phyloP scores from a whole-genome alignment of 2,113 vertebrate species.

The Ifrita kowaldi region DNA sequence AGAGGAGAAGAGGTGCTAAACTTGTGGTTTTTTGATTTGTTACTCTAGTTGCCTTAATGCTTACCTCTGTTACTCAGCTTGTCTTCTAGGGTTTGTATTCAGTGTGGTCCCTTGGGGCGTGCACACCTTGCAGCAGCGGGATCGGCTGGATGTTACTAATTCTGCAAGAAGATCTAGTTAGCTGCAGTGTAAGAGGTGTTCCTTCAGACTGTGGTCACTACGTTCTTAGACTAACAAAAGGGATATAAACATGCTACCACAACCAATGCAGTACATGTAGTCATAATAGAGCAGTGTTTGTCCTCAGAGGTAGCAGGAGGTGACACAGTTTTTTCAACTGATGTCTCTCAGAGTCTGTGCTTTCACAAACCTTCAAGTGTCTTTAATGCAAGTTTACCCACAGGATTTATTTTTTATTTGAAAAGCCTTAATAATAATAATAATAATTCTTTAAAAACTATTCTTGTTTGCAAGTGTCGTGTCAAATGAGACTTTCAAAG shows the following conservation, averaged over 20 bases:
- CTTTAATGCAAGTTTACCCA: constrained; percentile 44
- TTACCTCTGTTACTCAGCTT: constrained; percentile 26
- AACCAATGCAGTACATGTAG: background rate
- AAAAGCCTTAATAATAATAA: constrained; percentile 72
- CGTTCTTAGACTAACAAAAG: background rate
- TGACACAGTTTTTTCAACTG: background rate
- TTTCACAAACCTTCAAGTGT: constrained; percentile 60
- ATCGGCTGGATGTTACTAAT: background rate
- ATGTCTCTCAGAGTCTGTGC: constrained; percentile 54
- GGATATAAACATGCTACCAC: background rate
- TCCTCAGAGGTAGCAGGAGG: background rate
- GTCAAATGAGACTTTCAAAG: background rate
- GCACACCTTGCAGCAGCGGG: background rate
- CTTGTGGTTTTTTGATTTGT: background rate
- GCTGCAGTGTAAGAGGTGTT: background rate
- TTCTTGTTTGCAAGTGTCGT: background rate
- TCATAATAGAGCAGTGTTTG: constrained; percentile 12
- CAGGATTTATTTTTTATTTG: constrained; percentile 25
- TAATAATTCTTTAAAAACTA: background rate
- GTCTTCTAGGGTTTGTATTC: background rate
- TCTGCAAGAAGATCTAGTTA: background rate
- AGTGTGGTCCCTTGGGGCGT: background rate
- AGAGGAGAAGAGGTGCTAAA: constrained; percentile 52
- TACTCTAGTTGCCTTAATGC: constrained; percentile 53
- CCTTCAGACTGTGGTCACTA: background rate